These are phyloP conservation scores for Microtus montanus DNA, from an alignment of 2,113 vertebrate species.

Conservation along the genomic window DNA sequence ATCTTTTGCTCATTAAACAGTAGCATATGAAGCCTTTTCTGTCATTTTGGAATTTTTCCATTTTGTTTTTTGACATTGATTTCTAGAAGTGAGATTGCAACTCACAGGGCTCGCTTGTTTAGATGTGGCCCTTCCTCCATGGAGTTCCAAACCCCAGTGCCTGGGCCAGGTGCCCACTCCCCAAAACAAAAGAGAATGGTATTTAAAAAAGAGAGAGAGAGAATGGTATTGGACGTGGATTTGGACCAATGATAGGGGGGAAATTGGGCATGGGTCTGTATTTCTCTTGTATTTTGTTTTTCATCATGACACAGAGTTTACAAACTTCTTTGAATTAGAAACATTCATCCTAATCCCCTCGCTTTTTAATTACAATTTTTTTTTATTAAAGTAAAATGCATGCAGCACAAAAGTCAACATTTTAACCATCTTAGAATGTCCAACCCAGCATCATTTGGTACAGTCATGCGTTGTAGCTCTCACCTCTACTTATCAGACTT, in stretches of 20 bases:
- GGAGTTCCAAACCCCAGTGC: accelerated
- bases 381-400: background rate
- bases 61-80: accelerated
- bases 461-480: accelerated
- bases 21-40: accelerated
- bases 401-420: background rate
- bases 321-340: background rate
- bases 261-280: background rate
- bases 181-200: background rate
- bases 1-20: background rate
- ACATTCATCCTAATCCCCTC: background rate
- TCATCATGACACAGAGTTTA: background rate
- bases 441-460: too few species aligned
- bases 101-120: accelerated
- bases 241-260: too few species aligned
- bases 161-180: background rate
- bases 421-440: background rate
- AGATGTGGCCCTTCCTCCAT: background rate
- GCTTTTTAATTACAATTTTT: background rate
- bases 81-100: background rate
- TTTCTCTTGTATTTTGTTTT: background rate
- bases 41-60: background rate
- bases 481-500: too few species aligned
- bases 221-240: background rate
- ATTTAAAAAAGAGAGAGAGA: too few species aligned